These are phyloP conservation scores for Leptinotarsa rubiginosa DNA, from an alignment of 2,888 invertebrate species.

Conservation along the genomic window DNA sequence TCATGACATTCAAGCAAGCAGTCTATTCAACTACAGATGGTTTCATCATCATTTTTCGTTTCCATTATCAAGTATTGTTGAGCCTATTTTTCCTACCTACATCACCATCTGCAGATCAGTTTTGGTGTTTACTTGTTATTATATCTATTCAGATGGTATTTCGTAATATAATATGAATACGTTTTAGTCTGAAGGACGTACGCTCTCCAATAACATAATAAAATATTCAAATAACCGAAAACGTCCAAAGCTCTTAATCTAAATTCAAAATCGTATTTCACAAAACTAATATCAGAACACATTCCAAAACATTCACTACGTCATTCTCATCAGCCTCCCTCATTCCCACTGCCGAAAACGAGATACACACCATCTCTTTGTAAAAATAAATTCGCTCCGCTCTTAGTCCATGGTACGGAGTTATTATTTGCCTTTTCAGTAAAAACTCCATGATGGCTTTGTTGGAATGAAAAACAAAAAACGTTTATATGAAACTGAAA, in stretches of 20 bases:
- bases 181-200: conserved; percentile 24
- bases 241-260: conserved; percentile 60
- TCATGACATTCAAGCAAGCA: too few species aligned
- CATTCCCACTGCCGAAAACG: conserved; percentile 32
- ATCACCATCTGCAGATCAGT: too few species aligned
- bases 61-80: too few species aligned
- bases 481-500: too few species aligned
- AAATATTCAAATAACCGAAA: conserved; percentile 60
- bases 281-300: conserved; percentile 60
- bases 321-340: conserved; percentile 36
- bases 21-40: too few species aligned
- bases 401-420: conserved; percentile 28
- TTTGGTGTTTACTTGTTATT: too few species aligned
- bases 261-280: conserved; percentile 62
- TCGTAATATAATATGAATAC: background rate
- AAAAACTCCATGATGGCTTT: too few species aligned
- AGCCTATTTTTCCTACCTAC: too few species aligned
- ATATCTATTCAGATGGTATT: too few species aligned
- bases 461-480: too few species aligned
- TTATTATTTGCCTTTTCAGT: background rate
- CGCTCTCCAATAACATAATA: conserved; percentile 55
- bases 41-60: too few species aligned
- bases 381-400: conserved; percentile 38
- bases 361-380: conserved; percentile 42
- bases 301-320: conserved; percentile 40